Percentiles rank a stretch among this genome's conserved stretches.
Conservation (phyloP, 2,113 vertebrate species). For the Cyprinodon brontotheroides region DNA sequence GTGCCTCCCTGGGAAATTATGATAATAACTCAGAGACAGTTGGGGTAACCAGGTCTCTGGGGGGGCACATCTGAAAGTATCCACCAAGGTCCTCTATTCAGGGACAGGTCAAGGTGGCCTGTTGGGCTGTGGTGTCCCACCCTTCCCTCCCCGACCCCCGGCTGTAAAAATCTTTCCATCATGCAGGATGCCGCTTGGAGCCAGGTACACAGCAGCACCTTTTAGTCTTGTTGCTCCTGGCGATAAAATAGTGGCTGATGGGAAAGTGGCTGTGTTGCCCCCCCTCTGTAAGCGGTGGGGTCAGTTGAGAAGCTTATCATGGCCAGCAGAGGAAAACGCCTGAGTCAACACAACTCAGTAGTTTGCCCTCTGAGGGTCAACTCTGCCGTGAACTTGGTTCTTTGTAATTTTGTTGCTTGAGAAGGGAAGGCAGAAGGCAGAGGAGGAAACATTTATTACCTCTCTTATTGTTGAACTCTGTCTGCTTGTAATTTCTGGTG, state of each 20-base stretch:
- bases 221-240: constrained; percentile 67
- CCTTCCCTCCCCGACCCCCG: constrained; percentile 14
- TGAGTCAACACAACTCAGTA: constrained; percentile 65
- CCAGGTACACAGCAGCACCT: constrained; percentile 61
- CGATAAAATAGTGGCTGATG: constrained; percentile 69
- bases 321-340: constrained; percentile 50
- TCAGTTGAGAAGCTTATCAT: constrained; percentile 59
- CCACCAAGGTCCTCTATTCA: constrained; percentile 63
- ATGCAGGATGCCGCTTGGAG: constrained; percentile 46
- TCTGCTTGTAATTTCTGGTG: constrained; percentile 29
- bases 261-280: constrained; percentile 45
- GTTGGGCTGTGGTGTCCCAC: constrained; percentile 43
- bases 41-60: constrained; percentile 61
- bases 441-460: constrained; percentile 15
- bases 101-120: constrained; percentile 82
- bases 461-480: constrained; percentile 26
- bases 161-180: constrained; percentile 73
- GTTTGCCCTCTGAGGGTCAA: constrained; percentile 65
- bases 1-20: constrained; percentile 81
- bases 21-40: constrained; percentile 83
- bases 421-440: constrained; percentile 38
- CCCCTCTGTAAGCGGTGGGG: constrained; percentile 43
- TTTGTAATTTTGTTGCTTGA: constrained; percentile 48
- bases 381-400: constrained; percentile 49
- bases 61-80: constrained; percentile 46